Conservation (phyloP, 2,113 vertebrate genomes). For the Limnothrissa miodon region DNA sequence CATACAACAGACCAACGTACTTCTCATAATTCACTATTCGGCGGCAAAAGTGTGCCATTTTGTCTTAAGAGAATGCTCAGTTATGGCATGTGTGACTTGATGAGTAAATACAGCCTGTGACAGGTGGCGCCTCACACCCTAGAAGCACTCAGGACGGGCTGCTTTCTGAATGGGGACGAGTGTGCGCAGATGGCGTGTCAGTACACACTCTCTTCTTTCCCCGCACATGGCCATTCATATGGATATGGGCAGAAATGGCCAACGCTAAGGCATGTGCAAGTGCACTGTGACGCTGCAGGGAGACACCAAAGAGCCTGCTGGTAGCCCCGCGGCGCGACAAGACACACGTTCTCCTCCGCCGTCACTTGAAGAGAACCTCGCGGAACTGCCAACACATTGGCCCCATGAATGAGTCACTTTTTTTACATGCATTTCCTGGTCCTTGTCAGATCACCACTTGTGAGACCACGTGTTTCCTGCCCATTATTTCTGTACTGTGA, state of each 20-base stretch:
- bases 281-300: conserved; percentile 42
- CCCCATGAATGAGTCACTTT: conserved; percentile 71
- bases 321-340: conserved; percentile 40
- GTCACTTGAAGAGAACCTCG: conserved; percentile 79
- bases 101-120: not conserved
- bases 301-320: conserved; percentile 51
- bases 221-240: conserved; percentile 67
- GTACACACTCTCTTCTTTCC: conserved; percentile 23
- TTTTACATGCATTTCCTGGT: not conserved
- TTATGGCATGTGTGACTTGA: not conserved
- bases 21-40: not conserved
- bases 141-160: not conserved
- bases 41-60: not conserved
- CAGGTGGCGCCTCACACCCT: not conserved
- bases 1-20: too few species aligned
- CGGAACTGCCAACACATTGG: conserved; percentile 80
- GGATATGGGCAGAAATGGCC: conserved; percentile 40
- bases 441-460: not conserved
- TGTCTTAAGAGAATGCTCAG: not conserved
- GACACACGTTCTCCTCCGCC: conserved; percentile 59
- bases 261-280: conserved; percentile 34
- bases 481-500: not conserved
- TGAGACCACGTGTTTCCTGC: not conserved
- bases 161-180: not conserved
- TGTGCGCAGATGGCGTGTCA: conserved; percentile 56